These are phyloP conservation scores for Anadara kagoshimensis DNA, from an alignment of 1,140 invertebrate species.

Conservation along the genomic window DNA sequence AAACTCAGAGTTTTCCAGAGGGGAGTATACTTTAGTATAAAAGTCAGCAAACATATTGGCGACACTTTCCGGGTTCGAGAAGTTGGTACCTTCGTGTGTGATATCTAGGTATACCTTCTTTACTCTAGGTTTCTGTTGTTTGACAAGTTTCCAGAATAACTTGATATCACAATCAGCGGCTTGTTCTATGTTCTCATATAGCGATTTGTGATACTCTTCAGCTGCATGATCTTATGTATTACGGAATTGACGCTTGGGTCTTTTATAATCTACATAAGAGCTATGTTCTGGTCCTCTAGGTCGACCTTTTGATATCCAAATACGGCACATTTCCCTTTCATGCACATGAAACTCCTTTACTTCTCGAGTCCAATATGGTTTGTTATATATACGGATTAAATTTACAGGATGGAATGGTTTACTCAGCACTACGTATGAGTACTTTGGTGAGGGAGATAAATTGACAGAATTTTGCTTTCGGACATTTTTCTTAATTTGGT, in stretches of 20 bases:
- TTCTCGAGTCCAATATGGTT: background rate
- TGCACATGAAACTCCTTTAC: background rate
- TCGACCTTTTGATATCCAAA: background rate
- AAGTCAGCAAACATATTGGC: background rate
- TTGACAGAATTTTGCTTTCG: too few species aligned
- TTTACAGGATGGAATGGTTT: background rate
- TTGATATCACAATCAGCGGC: slow-evolving; percentile 7
- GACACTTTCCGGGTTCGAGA: background rate
- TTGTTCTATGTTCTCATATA: too few species aligned
- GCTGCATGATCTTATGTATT: background rate
- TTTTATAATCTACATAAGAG: background rate
- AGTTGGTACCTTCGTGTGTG: background rate
- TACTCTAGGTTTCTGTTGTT: background rate
- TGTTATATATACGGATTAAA: slow-evolving; percentile 7
- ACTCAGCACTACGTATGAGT: too few species aligned
- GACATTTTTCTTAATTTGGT: background rate
- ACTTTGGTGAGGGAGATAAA: background rate
- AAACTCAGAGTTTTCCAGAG: background rate
- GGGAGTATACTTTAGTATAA: background rate
- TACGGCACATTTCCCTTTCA: background rate
- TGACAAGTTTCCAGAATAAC: slow-evolving; percentile 2
- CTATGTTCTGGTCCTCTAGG: background rate
- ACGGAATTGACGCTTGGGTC: background rate
- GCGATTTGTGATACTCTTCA: background rate
- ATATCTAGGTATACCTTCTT: background rate